Percentiles rank a stretch among this genome's conserved stretches.
These are phyloP conservation scores for Lithophane semibrunnea DNA, from an alignment of 2,888 invertebrate species.

Conservation along the genomic window DNA sequence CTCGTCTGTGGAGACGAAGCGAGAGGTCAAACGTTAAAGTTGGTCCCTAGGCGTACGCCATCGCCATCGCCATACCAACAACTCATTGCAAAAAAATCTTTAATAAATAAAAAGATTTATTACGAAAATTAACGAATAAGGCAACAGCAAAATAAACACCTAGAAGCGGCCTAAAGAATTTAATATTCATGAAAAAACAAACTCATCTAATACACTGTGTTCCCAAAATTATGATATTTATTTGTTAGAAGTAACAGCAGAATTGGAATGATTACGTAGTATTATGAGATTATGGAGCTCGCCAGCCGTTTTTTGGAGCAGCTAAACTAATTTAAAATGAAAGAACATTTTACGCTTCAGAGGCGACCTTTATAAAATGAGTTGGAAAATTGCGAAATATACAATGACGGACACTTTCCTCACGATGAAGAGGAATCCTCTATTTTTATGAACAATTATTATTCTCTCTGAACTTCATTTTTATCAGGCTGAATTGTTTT, in stretches of 20 bases:
- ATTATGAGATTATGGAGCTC: slow-evolving; percentile 66
- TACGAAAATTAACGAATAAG: slow-evolving; percentile 5
- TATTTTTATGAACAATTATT: slow-evolving; percentile 58
- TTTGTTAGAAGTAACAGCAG: slow-evolving; percentile 63
- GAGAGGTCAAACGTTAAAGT: not conserved
- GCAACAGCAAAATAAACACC: slow-evolving; percentile 13
- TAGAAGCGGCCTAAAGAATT: slow-evolving; percentile 19
- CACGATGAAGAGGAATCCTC: slow-evolving; percentile 45
- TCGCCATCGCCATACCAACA: slow-evolving; percentile 4
- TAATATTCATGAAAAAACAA: slow-evolving; percentile 45
- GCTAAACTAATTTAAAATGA: slow-evolving; percentile 73
- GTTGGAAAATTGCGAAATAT: slow-evolving; percentile 74
- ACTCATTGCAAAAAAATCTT: not conserved
- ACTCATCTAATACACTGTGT: slow-evolving; percentile 38
- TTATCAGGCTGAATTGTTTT: slow-evolving; percentile 1
- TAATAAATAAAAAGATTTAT: too few species aligned
- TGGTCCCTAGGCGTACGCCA: not conserved
- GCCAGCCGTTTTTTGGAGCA: slow-evolving; percentile 65
- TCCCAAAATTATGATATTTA: slow-evolving; percentile 59
- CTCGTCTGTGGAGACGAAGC: too few species aligned
- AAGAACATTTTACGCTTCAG: slow-evolving; percentile 72
- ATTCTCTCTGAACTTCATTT: slow-evolving; percentile 28
- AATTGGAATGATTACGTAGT: slow-evolving; percentile 65
- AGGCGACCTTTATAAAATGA: slow-evolving; percentile 72
- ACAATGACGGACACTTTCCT: slow-evolving; percentile 66